A percentile compares a stretch with the other conserved stretches of the same genome.
Evolutionary conservation across 2,888 invertebrate species (phyloP).

Genomic region (Xanthorhoe designata): DNA sequence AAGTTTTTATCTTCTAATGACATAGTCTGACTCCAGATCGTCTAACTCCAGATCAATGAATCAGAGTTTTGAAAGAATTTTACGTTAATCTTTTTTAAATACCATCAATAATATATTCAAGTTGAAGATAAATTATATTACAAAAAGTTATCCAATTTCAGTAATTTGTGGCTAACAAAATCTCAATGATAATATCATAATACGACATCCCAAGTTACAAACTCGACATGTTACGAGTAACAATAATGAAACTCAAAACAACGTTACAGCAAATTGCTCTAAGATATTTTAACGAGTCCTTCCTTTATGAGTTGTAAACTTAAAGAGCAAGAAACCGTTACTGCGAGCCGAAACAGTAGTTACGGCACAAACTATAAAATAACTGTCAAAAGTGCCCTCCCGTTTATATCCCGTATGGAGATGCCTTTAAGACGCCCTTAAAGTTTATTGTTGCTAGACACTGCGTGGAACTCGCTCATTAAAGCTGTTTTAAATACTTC

Average conservation of each 20-base stretch:
- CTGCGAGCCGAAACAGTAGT: constrained; percentile 23
- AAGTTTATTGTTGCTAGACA: constrained; percentile 3
- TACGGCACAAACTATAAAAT: constrained; percentile 29
- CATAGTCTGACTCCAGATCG: too few species aligned
- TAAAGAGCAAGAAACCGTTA: constrained; percentile 26
- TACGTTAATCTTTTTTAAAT: too few species aligned
- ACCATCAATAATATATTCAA: too few species aligned
- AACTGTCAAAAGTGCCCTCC: constrained; percentile 26
- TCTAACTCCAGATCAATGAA: too few species aligned
- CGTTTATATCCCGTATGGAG: constrained; percentile 9
- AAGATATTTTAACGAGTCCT: constrained; percentile 32
- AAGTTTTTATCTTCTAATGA: too few species aligned
- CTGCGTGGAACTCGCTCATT: background rate
- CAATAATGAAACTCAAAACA: constrained; percentile 26
- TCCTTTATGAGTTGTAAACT: constrained; percentile 34
- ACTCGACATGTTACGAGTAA: constrained; percentile 3
- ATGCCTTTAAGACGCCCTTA: constrained; percentile 13
- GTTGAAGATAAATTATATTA: too few species aligned
- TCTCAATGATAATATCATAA: constrained; percentile 6
- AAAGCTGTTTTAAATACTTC: background rate
- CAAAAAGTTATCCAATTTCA: background rate
- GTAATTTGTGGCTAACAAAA: background rate
- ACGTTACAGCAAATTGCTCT: constrained; percentile 30
- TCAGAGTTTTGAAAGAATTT: too few species aligned
- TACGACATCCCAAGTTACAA: constrained; percentile 3